A percentile compares a stretch with the other conserved stretches of the same genome.
Evolutionary conservation across 92 coral and sea anemone genomes (phyloP).

Genomic region (Pocillopora meandrina): DNA sequence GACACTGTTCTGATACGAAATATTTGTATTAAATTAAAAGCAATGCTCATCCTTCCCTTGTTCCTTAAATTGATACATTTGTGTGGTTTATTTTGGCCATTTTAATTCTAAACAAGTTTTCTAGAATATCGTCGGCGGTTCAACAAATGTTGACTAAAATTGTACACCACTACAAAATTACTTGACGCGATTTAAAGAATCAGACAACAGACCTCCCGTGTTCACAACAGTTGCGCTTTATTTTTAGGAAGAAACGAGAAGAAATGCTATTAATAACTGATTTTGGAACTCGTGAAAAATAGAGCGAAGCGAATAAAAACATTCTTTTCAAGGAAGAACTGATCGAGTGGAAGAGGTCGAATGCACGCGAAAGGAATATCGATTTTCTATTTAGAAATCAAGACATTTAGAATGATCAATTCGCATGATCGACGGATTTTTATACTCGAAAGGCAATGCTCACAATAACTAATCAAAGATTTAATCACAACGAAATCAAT

Average conservation of each 20-base stretch:
- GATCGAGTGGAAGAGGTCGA: no score
- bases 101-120: background rate
- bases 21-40: background rate
- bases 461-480: constrained; percentile 10
- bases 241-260: background rate
- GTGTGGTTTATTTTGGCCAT: background rate
- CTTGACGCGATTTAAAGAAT: background rate
- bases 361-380: background rate
- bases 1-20: background rate
- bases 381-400: background rate
- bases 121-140: background rate
- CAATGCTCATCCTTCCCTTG: background rate
- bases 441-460: background rate
- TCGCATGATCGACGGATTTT: constrained; percentile 14
- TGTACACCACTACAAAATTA: background rate
- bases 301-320: background rate
- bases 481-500: constrained; percentile 11
- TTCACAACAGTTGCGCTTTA: background rate
- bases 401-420: background rate
- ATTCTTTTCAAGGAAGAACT: background rate
- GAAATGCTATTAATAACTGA: background rate
- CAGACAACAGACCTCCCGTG: background rate
- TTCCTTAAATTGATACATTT: background rate
- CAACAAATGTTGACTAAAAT: background rate
- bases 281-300: background rate